Conservation (phyloP, 2,888 invertebrate genomes). For the Amaurobius ferox region DNA sequence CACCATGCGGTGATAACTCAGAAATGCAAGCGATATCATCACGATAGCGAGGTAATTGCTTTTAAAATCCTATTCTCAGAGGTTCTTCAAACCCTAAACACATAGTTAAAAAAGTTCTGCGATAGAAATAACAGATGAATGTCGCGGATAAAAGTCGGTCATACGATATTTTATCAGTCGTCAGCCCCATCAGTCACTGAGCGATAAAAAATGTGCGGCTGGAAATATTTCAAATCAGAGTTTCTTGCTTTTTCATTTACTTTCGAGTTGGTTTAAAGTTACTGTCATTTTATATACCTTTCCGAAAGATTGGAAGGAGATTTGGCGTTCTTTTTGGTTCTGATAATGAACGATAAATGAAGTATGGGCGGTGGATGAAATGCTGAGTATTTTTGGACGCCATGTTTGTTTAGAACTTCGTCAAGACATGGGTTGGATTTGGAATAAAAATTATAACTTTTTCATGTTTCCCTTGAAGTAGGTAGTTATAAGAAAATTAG, state of each 20-base stretch:
- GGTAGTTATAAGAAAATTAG: too few relatives aligned
- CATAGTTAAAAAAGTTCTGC: not conserved
- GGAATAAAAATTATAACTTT: too few relatives aligned
- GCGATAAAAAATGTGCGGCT: not conserved
- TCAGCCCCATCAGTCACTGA: conserved; percentile 1
- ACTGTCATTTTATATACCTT: conserved; percentile 24
- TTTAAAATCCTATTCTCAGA: not conserved
- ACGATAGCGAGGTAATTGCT: not conserved
- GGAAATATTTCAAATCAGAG: not conserved
- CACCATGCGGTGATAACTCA: not conserved
- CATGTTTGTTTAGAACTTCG: not conserved
- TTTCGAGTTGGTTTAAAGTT: conserved; percentile 16
- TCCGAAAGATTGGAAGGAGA: conserved; percentile 6
- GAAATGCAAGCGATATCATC: not conserved
- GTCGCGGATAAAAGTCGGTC: conserved; percentile 15
- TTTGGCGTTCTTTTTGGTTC: conserved; percentile 1
- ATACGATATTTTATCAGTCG: conserved; percentile 16
- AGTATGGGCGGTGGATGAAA: not conserved
- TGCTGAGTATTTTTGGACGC: not conserved
- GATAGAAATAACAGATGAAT: conserved; percentile 8
- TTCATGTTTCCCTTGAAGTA: too few relatives aligned
- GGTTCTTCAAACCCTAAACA: not conserved
- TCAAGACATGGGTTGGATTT: too few relatives aligned
- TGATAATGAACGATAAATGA: conserved; percentile 17
- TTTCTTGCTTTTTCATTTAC: not conserved